Evolutionary conservation across 2,797 vertebrate genomes (phyloP).

Genomic region (Mionectes olivaceus): DNA sequence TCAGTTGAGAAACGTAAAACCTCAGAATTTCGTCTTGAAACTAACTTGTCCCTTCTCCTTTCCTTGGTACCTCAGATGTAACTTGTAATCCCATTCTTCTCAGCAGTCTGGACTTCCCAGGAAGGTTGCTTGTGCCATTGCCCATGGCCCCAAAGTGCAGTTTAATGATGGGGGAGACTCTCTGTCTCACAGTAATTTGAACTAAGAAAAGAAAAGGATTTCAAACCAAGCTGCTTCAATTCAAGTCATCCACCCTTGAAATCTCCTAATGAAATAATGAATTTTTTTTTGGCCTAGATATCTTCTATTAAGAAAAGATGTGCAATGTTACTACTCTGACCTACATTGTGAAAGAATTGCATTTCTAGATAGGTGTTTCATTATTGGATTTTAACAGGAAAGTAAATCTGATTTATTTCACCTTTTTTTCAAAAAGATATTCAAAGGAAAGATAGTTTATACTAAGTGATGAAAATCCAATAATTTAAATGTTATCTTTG

Average conservation of each 20-base stretch:
- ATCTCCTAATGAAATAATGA: neutral
- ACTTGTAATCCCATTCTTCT: neutral
- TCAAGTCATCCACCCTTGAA: neutral
- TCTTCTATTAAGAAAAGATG: neutral
- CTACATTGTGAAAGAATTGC: neutral
- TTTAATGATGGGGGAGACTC: neutral
- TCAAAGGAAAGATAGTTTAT: neutral
- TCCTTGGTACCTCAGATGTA: neutral
- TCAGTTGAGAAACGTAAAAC: neutral
- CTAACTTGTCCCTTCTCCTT: neutral
- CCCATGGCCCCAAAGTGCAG: neutral
- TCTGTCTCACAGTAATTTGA: neutral
- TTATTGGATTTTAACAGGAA: neutral
- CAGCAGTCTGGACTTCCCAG: neutral
- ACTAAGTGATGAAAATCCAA: neutral
- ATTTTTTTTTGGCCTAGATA: neutral
- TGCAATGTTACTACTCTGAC: neutral
- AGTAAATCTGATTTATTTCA: neutral
- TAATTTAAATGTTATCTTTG: conserved; percentile 11
- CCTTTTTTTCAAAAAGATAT: neutral
- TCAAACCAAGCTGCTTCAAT: neutral
- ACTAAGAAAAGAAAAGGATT: neutral
- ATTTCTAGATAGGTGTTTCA: neutral
- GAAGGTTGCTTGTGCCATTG: neutral
- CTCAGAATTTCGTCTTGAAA: neutral